Percentiles rank a stretch among this genome's conserved stretches.
Evolutionary conservation across 2,113 vertebrate genomes (phyloP).

Genomic region (Eubucco bourcierii): DNA sequence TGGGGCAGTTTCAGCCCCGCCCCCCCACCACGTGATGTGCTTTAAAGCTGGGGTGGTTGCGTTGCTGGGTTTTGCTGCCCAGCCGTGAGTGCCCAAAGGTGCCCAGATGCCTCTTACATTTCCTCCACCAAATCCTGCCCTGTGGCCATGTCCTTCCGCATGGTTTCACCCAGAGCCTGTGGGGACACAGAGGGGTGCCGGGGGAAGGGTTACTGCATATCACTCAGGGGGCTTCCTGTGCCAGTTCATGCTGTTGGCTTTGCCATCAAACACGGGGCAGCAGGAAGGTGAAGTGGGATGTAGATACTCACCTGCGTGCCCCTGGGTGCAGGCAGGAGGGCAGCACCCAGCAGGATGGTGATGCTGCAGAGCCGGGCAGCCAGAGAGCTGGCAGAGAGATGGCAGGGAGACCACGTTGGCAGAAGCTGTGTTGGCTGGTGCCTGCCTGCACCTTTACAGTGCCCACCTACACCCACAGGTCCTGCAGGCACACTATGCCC

Average conservation of each 20-base stretch:
- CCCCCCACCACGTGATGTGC: rapidly evolving
- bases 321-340: background rate
- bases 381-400: rapidly evolving
- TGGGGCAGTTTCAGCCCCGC: background rate
- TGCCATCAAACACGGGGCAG: background rate
- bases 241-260: background rate
- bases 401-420: rapidly evolving
- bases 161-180: background rate
- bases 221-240: too few species aligned
- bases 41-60: background rate
- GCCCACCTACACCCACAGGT: too few species aligned
- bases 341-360: background rate
- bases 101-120: background rate
- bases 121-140: background rate
- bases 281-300: rapidly evolving
- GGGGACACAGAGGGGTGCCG: rapidly evolving
- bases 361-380: rapidly evolving
- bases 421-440: background rate
- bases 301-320: conserved; percentile 1
- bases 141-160: rapidly evolving
- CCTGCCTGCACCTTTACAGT: background rate
- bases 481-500: background rate
- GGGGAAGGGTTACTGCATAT: rapidly evolving
- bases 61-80: background rate
- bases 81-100: rapidly evolving